Base-by-base conservation (phyloP, 2,113 vertebrate genomes). In the Galemys pyrenaicus region DNA sequence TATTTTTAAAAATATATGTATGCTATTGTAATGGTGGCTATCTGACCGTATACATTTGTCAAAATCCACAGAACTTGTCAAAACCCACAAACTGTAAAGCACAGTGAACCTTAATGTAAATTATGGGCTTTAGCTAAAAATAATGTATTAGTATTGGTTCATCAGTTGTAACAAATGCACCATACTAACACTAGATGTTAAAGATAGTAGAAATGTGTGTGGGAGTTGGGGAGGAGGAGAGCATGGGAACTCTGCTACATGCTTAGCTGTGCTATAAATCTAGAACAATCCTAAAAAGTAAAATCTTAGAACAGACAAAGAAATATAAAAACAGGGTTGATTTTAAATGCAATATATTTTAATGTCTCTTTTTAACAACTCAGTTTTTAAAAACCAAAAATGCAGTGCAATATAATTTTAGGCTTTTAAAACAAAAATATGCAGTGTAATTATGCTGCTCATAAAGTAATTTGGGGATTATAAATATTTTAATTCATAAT, bases 381-480 rank as follows among this genome's bases (percentile, higher is more conserved):
- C 37, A 56, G 20, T 67, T 70, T 95, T 92, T 71, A 88, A 88
- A 79, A 85, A n/a, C n/a, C 30, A n/a, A 75, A 79, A 89, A 46
- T 26, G 13, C 32, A 19, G n/a, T 54, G 5, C 64, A 85, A 81
- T 80, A n/a, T n/a, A n/a, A n/a, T n/a, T n/a, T n/a, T n/a, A n/a
- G n/a, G 56, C 35, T 70, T 95, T 92, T 71, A 88, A 88, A 79
- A 85, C 30, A n/a, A 75, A 79, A 89, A 54, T 58, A 46, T 26
- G 13, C 32, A 19, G n/a, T 54, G 5, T 70, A 85, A 81, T 80
- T n/a, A 12, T 70, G 68, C 68, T 89, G 62, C 54, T 73, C 12
- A 56, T 32, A 71, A 94, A 67, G 39, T 79, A 44, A 86, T 37
- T 81, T 28, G 77, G 44, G n/a, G 10, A 75, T 86, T 65, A 65